Base-by-base conservation (phyloP, 1,140 invertebrate species). In the Cyclina sinensis region DNA sequence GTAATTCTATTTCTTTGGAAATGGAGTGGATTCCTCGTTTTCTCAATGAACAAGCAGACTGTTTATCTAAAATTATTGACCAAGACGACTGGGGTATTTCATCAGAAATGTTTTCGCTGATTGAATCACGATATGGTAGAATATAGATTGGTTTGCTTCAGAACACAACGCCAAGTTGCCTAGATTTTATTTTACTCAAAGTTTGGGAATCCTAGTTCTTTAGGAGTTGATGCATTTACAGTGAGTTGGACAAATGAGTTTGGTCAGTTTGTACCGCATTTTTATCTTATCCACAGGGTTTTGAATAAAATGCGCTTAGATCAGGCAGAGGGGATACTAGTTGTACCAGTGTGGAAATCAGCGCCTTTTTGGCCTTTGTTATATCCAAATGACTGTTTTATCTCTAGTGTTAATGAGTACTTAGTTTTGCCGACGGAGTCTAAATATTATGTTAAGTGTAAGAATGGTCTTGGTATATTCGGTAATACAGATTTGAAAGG, bases 71-170 rank as follows among this genome's bases (percentile, higher is more conserved):
- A 39, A 82, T 88, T 30, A 27, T 73, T 30, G 86, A 81, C 78
- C 16, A 74, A 57, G 86, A 88, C 43, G 78, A 82, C 59, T 88
- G 86, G 79, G 78, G 62, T 2, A 39, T 82, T 57, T 39, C 59
- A 14, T 21, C 12, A 21, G 16, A 57, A 59, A 30, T 84, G 12
- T 62, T 83, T 9, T 18, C 7, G 1, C 7, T 82, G 27, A 43
- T 62, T 30, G 1, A 37, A 32, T 14, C 14, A 24, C 7, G 35
- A 16, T 27, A n/a, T 73, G 43, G 62, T 43, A n/a, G 27, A 14
- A 14, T 73, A n/a, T 32, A 5, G 86, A 80, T 46, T 81, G 84
- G 73, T 86, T 86, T 78, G 84, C 84, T 37, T 86, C 68, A 30
- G 27, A 51, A 18, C n/a, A 87, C 32, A 87, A 65, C 59, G 57